A percentile compares a stretch with the other conserved stretches of the same genome.
Evolutionary conservation across 2,888 invertebrate species (phyloP).

Genomic region (Danaus chrysippus): DNA sequence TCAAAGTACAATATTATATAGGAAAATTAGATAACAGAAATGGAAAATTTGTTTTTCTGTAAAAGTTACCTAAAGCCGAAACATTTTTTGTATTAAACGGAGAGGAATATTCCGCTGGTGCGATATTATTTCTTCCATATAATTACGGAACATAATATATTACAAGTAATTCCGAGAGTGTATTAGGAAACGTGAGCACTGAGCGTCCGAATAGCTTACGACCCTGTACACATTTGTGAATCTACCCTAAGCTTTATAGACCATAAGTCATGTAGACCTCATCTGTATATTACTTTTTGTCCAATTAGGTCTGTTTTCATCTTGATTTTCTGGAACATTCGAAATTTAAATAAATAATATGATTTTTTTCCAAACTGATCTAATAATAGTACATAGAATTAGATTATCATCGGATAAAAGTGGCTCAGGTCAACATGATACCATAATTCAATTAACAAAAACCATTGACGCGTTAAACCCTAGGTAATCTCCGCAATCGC

Average conservation of each 20-base stretch:
- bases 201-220: slow-evolving; percentile 32
- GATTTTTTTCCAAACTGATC: background rate
- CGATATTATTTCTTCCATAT: background rate
- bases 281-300: slow-evolving; percentile 20
- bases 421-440: slow-evolving; percentile 42
- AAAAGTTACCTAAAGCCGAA: no score
- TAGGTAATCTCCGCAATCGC: slow-evolving; percentile 48
- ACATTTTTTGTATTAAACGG: no score
- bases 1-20: no score
- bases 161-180: slow-evolving; percentile 13
- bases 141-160: background rate
- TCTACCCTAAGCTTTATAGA: slow-evolving; percentile 17
- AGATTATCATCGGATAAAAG: slow-evolving; percentile 6
- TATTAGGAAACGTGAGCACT: slow-evolving; percentile 34
- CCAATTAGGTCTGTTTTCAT: background rate
- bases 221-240: slow-evolving; percentile 21
- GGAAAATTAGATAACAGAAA: no score
- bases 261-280: slow-evolving; percentile 41
- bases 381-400: no score
- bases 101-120: no score
- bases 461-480: slow-evolving; percentile 47
- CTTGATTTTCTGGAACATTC: background rate
- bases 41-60: no score
- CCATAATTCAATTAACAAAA: slow-evolving; percentile 48
- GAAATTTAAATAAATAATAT: background rate